phyloP scores from a whole-genome alignment of 2,797 vertebrate species.

The Urocyon cinereoargenteus region DNA sequence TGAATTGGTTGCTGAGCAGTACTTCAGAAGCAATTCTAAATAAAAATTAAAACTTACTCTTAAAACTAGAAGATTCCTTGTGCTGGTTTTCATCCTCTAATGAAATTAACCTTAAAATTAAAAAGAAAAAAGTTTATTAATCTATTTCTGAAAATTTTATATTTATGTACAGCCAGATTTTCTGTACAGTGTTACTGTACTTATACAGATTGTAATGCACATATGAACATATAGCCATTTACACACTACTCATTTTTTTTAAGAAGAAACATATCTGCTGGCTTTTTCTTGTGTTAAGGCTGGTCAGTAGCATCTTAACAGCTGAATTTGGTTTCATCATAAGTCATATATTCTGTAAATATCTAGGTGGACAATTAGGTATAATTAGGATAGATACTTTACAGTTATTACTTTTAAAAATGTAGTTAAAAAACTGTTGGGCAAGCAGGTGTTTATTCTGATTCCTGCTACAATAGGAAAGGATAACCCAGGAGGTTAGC shows the following conservation, averaged over 20 bases:
- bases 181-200: not conserved
- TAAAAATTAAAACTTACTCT: slow-evolving; percentile 75
- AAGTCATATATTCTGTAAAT: not conserved
- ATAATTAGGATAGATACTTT: not conserved
- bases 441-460: not conserved
- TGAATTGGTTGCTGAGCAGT: not conserved
- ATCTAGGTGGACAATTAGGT: not conserved
- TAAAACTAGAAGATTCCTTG: slow-evolving; percentile 83
- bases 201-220: not conserved
- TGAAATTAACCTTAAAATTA: slow-evolving; percentile 92
- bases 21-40: slow-evolving; percentile 25
- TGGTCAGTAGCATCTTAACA: not conserved
- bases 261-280: slow-evolving; percentile 15
- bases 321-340: not conserved
- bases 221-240: not conserved
- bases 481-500: not conserved
- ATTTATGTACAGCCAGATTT: not conserved
- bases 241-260: not conserved
- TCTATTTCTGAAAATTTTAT: slow-evolving; percentile 27
- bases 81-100: slow-evolving; percentile 90
- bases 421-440: not conserved
- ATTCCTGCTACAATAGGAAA: not conserved
- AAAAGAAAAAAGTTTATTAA: slow-evolving; percentile 70
- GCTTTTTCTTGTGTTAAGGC: not conserved
- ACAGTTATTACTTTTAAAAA: not conserved